Evolutionary conservation across 2,797 vertebrate species (phyloP).

Genomic region (Anolis apletophallus): DNA sequence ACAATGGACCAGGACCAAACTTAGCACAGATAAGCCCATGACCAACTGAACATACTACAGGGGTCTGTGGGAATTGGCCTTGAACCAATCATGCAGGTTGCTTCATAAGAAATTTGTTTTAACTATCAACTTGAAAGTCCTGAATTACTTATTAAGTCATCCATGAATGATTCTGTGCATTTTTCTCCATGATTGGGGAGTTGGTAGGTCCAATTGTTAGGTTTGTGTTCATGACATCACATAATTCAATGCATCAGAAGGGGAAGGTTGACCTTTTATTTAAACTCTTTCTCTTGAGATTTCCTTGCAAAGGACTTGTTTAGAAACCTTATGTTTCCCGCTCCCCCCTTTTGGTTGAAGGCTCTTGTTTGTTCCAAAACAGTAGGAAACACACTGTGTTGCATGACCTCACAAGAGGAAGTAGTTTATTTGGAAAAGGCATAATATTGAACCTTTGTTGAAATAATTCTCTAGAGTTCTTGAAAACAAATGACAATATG

Average conservation of each 20-base stretch:
- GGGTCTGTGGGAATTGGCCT: no score
- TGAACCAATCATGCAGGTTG: no score
- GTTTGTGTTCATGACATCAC: slow-evolving; percentile 41
- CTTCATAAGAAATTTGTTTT: neutral
- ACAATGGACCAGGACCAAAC: no score
- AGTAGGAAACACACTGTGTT: slow-evolving; percentile 2
- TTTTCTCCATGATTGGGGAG: slow-evolving; percentile 27
- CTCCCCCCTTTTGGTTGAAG: neutral
- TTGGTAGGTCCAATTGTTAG: slow-evolving; percentile 39
- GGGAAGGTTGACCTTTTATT: slow-evolving; percentile 18
- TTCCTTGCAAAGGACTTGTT: neutral
- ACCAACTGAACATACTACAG: no score
- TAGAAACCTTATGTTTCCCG: neutral
- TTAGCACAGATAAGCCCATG: no score
- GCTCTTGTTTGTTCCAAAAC: neutral
- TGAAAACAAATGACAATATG: neutral
- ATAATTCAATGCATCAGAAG: slow-evolving; percentile 38
- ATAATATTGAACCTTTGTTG: neutral
- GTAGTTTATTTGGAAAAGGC: neutral
- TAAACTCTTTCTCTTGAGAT: slow-evolving; percentile 3
- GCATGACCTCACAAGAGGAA: slow-evolving; percentile 20
- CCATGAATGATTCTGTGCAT: neutral
- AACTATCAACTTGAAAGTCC: neutral
- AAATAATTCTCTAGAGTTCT: slow-evolving; percentile 1
- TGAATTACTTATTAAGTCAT: slow-evolving; percentile 2